Percentiles rank a stretch among this genome's conserved stretches.
phyloP scores from a whole-genome alignment of 1,140 invertebrate species.

The Hylyphantes graminicola region DNA sequence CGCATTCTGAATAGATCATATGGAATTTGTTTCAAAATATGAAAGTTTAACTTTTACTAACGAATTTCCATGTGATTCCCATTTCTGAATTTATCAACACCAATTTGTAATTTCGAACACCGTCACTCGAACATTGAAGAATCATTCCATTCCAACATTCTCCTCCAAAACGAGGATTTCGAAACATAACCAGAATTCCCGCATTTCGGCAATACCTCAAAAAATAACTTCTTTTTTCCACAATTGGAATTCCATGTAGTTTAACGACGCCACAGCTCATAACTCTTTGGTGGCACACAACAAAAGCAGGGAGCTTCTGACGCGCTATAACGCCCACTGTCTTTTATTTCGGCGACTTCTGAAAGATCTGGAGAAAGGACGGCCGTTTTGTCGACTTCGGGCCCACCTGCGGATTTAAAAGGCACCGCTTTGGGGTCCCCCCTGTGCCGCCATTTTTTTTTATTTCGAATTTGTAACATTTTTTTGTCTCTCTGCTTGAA shows the following conservation, averaged over 20 bases:
- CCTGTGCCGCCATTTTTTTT: constrained; percentile 5
- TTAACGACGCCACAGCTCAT: constrained; percentile 40
- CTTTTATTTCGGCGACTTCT: constrained; percentile 56
- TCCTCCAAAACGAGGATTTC: no score
- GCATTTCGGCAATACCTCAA: constrained; percentile 17
- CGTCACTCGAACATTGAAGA: no score
- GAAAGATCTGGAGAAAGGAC: constrained; percentile 42
- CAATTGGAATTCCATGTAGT: constrained; percentile 33
- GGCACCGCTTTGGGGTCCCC: constrained; percentile 27
- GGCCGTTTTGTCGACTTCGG: constrained; percentile 31
- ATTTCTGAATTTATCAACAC: no score
- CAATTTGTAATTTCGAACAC: no score
- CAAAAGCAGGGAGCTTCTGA: constrained; percentile 42
- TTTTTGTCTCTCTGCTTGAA: constrained; percentile 1
- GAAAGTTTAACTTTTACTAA: no score
- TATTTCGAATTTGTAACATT: not conserved
- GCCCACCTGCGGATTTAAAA: constrained; percentile 53
- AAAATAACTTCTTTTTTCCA: constrained; percentile 6
- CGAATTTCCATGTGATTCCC: no score
- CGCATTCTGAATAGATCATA: no score
- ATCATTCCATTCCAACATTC: no score
- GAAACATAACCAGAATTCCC: constrained; percentile 10
- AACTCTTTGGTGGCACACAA: constrained; percentile 41
- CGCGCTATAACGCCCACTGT: constrained; percentile 52
- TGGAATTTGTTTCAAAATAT: no score